These are phyloP conservation scores for Anaspis maculata DNA, from an alignment of 2,888 invertebrate species.

Conservation along the genomic window DNA sequence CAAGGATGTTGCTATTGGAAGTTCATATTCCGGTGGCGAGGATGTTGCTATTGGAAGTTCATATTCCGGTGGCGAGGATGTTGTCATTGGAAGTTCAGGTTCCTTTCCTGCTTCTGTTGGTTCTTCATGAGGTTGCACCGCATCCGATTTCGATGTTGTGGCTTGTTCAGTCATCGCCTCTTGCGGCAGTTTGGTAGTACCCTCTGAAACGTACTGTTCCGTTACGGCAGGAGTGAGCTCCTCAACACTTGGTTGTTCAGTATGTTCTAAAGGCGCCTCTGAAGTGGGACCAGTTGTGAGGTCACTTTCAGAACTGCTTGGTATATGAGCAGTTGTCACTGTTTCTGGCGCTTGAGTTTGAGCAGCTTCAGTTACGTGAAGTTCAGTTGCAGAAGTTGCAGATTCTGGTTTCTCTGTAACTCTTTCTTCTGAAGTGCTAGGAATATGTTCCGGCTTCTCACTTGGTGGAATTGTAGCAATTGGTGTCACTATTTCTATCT, in stretches of 20 bases:
- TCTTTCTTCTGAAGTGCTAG: not conserved
- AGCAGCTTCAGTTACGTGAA: too few relatives aligned
- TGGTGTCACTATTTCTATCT: not conserved
- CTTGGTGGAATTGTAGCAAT: too few relatives aligned
- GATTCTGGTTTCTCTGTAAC: conserved; percentile 4
- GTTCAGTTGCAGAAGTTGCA: conserved; percentile 5
- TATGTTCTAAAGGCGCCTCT: too few relatives aligned
- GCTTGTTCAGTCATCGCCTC: not conserved
- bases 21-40: conserved; percentile 5
- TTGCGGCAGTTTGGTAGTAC: not conserved
- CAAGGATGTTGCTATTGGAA: conserved; percentile 3
- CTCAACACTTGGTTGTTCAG: conserved; percentile 4
- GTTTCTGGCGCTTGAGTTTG: conserved; percentile 13
- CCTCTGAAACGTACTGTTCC: not conserved
- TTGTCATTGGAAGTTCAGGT: conserved; percentile 8
- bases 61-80: not conserved
- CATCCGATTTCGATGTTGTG: not conserved
- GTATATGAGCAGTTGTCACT: not conserved
- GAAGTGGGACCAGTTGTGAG: too few relatives aligned
- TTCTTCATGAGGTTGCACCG: too few relatives aligned
- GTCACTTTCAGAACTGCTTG: conserved; percentile 5
- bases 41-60: conserved; percentile 7
- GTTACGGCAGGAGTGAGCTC: conserved; percentile 4
- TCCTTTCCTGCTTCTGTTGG: not conserved
- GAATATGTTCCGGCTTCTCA: conserved; percentile 1